These are phyloP conservation scores for Apamea crenata DNA, from an alignment of 2,888 invertebrate species.

Conservation along the genomic window DNA sequence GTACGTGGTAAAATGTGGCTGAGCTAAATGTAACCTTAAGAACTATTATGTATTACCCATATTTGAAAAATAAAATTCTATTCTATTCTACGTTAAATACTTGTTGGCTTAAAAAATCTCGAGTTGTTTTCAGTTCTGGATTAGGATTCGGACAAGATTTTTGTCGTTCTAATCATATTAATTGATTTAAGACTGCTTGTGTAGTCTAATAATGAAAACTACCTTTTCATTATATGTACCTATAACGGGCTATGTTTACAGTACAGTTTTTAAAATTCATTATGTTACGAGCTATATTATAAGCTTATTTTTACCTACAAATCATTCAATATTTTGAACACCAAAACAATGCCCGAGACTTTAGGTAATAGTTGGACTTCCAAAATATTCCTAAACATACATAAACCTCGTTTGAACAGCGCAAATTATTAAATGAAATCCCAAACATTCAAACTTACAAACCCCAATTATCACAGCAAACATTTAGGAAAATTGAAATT, in stretches of 20 bases:
- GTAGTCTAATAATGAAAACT: neutral
- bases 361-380: neutral
- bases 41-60: no score
- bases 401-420: constrained; percentile 38
- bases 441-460: constrained; percentile 57
- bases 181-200: neutral
- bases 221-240: neutral
- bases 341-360: constrained; percentile 4
- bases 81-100: no score
- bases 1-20: neutral
- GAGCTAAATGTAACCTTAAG: no score
- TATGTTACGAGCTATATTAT: neutral
- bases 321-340: neutral
- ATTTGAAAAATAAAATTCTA: no score
- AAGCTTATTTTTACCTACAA: no score
- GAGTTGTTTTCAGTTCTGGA: neutral
- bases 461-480: constrained; percentile 55
- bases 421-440: constrained; percentile 57
- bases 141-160: neutral
- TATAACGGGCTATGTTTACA: neutral
- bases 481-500: constrained; percentile 55
- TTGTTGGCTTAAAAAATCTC: neutral
- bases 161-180: neutral
- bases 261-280: neutral
- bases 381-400: constrained; percentile 48